Percentiles rank a stretch among this genome's conserved stretches.
Evolutionary conservation across 2,113 vertebrate species (phyloP).

Genomic region (Zeus faber): DNA sequence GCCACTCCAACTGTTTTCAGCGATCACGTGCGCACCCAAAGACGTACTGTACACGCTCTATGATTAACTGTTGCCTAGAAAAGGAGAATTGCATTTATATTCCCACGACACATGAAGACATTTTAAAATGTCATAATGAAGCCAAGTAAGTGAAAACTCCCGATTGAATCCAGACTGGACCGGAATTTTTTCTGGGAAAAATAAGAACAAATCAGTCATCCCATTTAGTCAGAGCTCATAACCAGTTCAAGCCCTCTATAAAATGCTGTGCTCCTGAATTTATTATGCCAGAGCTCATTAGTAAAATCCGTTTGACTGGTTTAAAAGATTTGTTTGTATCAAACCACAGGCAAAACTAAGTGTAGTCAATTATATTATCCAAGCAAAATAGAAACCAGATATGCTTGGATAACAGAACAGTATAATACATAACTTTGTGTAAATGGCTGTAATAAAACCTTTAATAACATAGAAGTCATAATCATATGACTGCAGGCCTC

Average conservation of each 20-base stretch:
- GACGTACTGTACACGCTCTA: background rate
- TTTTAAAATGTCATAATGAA: slow-evolving; percentile 69
- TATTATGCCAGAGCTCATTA: no score
- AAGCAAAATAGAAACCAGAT: background rate
- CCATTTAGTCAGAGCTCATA: slow-evolving; percentile 81
- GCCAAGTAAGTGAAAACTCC: no score
- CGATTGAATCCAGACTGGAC: no score
- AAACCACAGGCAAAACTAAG: background rate
- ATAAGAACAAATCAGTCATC: slow-evolving; percentile 72
- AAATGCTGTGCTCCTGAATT: background rate
- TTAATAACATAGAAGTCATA: background rate
- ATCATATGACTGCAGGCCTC: slow-evolving; percentile 51
- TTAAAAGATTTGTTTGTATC: background rate
- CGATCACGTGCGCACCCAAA: background rate
- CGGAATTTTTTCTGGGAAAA: no score
- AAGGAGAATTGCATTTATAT: slow-evolving; percentile 42
- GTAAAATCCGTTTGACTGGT: no score
- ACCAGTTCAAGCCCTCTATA: slow-evolving; percentile 64
- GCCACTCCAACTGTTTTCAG: background rate
- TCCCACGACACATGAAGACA: slow-evolving; percentile 35
- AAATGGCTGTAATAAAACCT: background rate
- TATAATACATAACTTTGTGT: background rate
- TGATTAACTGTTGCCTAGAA: slow-evolving; percentile 42
- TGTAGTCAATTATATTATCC: background rate
- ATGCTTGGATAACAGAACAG: background rate